Evolutionary conservation across 2,113 vertebrate species (phyloP).

Genomic region (Dicentrarchus labrax): DNA sequence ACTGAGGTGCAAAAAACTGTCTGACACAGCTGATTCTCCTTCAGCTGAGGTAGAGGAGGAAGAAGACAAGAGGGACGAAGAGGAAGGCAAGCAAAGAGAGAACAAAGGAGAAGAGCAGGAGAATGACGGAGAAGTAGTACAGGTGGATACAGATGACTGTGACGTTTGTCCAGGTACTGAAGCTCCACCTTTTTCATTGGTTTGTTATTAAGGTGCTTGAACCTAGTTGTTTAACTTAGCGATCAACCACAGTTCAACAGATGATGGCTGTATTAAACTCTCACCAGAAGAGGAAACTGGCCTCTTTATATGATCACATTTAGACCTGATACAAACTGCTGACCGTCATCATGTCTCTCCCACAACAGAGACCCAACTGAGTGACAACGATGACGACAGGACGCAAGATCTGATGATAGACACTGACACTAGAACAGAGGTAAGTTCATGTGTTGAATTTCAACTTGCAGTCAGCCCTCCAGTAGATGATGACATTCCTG

Average conservation of each 20-base stretch:
- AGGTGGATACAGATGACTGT: slow-evolving; percentile 78
- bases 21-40: neutral
- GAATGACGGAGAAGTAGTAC: slow-evolving; percentile 71
- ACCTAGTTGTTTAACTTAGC: too few relatives aligned
- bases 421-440: slow-evolving; percentile 26
- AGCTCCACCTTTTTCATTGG: neutral
- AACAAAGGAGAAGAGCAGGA: neutral
- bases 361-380: slow-evolving; percentile 89
- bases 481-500: neutral
- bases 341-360: neutral
- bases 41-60: slow-evolving; percentile 25
- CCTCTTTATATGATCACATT: neutral
- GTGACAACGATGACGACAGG: slow-evolving; percentile 50
- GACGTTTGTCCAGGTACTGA: slow-evolving; percentile 88
- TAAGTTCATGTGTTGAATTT: slow-evolving; percentile 12
- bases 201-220: neutral
- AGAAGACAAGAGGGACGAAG: slow-evolving; percentile 3
- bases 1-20: slow-evolving; percentile 8
- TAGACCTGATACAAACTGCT: neutral
- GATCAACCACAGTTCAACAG: too few relatives aligned
- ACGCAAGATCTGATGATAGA: slow-evolving; percentile 61
- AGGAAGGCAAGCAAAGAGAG: slow-evolving; percentile 4
- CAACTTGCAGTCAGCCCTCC: neutral
- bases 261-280: too few relatives aligned
- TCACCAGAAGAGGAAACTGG: too few relatives aligned